Evolutionary conservation across 2,888 invertebrate species (phyloP), one percentile per base, ranked within the genome.

Genomic region (Cantharis flavilabris): DNA sequence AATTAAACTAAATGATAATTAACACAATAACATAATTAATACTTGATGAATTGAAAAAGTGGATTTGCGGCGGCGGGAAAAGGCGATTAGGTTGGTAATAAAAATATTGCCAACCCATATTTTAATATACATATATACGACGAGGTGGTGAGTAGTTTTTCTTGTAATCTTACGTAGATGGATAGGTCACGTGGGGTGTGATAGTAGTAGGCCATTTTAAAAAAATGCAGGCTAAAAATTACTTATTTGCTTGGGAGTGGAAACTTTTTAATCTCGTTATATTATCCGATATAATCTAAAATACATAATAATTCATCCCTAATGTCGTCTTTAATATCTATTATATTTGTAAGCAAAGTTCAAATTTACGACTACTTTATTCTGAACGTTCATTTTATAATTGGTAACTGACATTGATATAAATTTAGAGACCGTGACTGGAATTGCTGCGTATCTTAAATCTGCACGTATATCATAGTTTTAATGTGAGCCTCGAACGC

Each of bases 351-450:
- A 87, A 87, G 87, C 86, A 86, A 86, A 87, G 86, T 87, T 86
- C 83, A 86, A 87, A 88, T 88, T 88, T 88, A 88, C 86, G 86
- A 84, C 84, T 85, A 84, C 84, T 84, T 84, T 84, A 84, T 84
- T 84, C 84, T 77, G 80, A 79, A 84, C 85, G 84, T 87, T 88
- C 87, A 87, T 86, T 88, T 87, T 88, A 86, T 88, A 88, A 88
- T 88, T 88, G 88, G 87, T 86, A 87, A 87, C 84, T 88, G 88
- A 88, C 88, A 86, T 87, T 88, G 88, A 88, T 88, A 88, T 88
- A 88, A 88, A 88, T 88, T 88, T 87, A 86, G 87, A 87, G 86
- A 86, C 87, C 87, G 87, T 87, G 87, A 87, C 87, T 88, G 86
- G 87, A 88, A 88, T 87, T 86, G 87, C 85, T 86, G 86, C 86